phyloP scores from a whole-genome alignment of 2,797 vertebrate genomes.

The Sebastiscus tertius region DNA sequence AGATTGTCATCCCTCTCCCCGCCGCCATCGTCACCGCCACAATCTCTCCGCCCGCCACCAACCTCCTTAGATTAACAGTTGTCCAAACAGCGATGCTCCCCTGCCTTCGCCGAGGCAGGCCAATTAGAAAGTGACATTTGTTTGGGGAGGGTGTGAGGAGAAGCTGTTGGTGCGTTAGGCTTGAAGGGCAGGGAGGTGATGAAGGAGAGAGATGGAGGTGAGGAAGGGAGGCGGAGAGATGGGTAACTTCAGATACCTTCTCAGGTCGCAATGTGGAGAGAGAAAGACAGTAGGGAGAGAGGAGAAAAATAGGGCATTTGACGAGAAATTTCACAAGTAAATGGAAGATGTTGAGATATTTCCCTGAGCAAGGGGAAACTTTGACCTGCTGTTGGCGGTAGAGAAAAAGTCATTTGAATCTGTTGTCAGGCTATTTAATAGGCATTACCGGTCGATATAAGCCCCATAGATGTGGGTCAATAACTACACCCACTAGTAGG shows the following conservation, averaged over 20 bases:
- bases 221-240: background rate
- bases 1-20: conserved; percentile 29
- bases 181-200: conserved; percentile 7
- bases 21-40: conserved; percentile 1
- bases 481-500: no score
- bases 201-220: background rate
- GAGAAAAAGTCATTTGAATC: background rate
- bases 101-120: conserved; percentile 7
- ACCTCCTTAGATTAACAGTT: conserved; percentile 48
- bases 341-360: background rate
- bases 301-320: background rate
- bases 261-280: background rate
- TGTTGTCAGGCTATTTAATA: no score
- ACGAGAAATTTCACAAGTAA: background rate
- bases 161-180: background rate
- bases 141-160: background rate
- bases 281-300: background rate
- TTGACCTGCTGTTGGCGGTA: background rate
- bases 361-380: background rate
- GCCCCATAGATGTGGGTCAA: no score
- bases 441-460: no score
- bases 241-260: background rate
- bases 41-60: background rate
- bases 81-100: conserved; percentile 31
- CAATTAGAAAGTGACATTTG: conserved; percentile 53